phyloP scores from a whole-genome alignment of 2,113 vertebrate genomes.

The Penelope pileata region DNA sequence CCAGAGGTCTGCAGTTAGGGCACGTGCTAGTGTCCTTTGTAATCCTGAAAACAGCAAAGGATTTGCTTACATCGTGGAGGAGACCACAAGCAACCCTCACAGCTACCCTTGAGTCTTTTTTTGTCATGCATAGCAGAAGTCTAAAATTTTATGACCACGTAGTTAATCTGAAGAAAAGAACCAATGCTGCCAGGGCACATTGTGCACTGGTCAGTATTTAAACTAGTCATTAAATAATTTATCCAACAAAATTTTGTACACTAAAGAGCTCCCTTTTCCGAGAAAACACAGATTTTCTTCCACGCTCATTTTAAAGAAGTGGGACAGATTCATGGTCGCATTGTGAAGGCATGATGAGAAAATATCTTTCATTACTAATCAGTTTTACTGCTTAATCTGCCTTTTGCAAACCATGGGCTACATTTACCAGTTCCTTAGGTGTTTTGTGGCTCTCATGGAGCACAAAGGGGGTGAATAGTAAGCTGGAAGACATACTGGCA shows the following conservation, averaged over 20 bases:
- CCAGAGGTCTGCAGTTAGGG: not conserved
- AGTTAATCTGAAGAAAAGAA: not conserved
- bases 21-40: not conserved
- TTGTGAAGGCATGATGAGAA: not conserved
- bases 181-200: not conserved
- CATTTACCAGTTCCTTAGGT: not conserved
- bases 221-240: not conserved
- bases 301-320: not conserved
- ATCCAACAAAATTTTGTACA: not conserved
- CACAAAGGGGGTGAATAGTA: not conserved
- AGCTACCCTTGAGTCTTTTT: not conserved
- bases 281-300: not conserved
- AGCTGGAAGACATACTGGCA: not conserved
- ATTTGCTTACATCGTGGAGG: not conserved
- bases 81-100: not conserved
- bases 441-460: fast-evolving
- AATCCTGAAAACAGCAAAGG: not conserved
- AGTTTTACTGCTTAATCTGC: not conserved
- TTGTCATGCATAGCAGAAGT: not conserved
- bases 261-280: not conserved
- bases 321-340: not conserved
- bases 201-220: not conserved
- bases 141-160: not conserved
- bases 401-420: not conserved
- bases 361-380: not conserved